Conservation (phyloP, 2,113 vertebrate genomes). For the Riparia riparia region DNA sequence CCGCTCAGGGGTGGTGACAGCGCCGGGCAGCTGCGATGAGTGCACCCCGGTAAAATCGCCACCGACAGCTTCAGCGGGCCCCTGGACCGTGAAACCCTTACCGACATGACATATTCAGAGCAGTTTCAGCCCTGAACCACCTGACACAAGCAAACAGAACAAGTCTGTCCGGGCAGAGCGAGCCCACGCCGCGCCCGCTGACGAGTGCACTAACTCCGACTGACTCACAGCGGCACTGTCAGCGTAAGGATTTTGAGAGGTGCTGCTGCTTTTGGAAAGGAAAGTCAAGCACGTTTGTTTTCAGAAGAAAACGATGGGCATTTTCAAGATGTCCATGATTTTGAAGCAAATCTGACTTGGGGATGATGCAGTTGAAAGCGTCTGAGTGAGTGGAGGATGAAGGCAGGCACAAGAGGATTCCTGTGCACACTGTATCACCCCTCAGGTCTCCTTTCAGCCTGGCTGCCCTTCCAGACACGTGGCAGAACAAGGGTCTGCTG, state of each 20-base stretch:
- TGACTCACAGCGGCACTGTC: constrained; percentile 51
- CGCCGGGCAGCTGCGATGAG: rapidly evolving
- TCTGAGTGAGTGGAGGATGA: not conserved
- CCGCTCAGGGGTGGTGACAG: rapidly evolving
- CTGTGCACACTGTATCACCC: not conserved
- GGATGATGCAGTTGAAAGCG: not conserved
- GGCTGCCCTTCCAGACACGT: not conserved
- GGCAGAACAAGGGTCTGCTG: not conserved
- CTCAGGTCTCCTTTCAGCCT: not conserved
- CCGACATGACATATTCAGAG: not conserved
- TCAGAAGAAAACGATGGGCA: not conserved
- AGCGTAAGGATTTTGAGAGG: not conserved
- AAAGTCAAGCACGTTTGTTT: not conserved
- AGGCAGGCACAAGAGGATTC: rapidly evolving
- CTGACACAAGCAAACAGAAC: not conserved
- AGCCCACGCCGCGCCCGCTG: not conserved
- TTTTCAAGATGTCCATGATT: not conserved
- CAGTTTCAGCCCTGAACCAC: not conserved
- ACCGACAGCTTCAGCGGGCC: not conserved
- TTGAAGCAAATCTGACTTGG: not conserved
- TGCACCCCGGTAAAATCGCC: not conserved
- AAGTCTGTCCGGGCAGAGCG: rapidly evolving
- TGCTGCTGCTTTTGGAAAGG: not conserved
- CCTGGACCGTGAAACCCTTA: too few species aligned
- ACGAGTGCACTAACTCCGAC: not conserved